Evolutionary conservation across 2,113 vertebrate species (phyloP).

Genomic region (Mormyrus iriodes): DNA sequence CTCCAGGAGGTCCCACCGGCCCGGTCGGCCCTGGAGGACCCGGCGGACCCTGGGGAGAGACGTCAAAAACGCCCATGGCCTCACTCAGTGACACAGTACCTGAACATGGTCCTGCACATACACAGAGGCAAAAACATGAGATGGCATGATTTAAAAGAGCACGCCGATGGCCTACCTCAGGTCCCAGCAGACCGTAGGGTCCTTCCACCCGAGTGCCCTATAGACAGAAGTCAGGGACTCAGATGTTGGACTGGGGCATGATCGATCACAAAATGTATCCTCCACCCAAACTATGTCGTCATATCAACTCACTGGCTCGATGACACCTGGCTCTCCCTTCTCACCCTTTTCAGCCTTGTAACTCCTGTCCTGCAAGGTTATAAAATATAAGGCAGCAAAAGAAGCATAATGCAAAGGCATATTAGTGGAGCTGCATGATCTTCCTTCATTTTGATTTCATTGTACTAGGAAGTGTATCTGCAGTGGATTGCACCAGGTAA

Average conservation of each 20-base stretch:
- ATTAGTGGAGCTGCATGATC: too few species aligned
- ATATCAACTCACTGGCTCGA: slow-evolving; percentile 67
- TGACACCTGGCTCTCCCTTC: slow-evolving; percentile 69
- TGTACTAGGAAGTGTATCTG: background rate
- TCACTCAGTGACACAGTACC: background rate
- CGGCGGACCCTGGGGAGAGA: slow-evolving; percentile 49
- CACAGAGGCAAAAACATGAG: background rate
- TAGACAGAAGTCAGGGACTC: background rate
- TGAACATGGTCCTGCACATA: background rate
- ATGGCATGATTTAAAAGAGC: background rate
- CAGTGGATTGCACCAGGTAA: too few species aligned
- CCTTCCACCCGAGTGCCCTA: slow-evolving; percentile 69
- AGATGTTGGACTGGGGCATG: background rate
- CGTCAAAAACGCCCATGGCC: background rate
- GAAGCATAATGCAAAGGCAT: background rate
- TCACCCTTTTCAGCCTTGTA: slow-evolving; percentile 65
- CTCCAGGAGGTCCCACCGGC: slow-evolving; percentile 71
- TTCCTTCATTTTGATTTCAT: background rate
- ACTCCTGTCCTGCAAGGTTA: slow-evolving; percentile 34
- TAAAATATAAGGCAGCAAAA: background rate
- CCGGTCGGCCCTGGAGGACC: slow-evolving; percentile 58
- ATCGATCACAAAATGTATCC: background rate
- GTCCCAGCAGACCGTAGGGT: slow-evolving; percentile 64
- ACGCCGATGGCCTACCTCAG: slow-evolving; percentile 53
- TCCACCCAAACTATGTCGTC: background rate